Base-by-base conservation (phyloP, 2,113 vertebrate species). In the Rallus limicola region DNA sequence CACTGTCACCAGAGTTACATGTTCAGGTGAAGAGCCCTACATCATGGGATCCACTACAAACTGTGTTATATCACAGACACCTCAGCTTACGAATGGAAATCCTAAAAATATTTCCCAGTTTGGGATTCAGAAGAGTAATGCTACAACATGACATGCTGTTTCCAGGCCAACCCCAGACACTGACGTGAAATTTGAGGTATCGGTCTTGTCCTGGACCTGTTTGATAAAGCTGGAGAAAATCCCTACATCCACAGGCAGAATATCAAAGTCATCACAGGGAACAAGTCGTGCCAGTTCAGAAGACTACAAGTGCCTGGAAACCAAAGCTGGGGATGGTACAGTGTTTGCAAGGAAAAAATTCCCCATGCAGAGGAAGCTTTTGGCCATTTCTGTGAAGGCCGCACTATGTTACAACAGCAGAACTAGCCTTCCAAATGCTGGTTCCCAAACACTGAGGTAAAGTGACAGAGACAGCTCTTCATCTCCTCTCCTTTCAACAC, bases 201-300 rank as follows among this genome's bases (percentile, higher is more conserved):
- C 0, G 0, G 3, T 52, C 50, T 46, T 36, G 36, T 13, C 31
- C 7, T 17, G 42, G 23, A 38, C 4, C 55, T 48, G 0, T 42
- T 17, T 48, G 40, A 40, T 64, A 74, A 31, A 81, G 7, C 21
- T 58, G 50, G 13, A 6, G 29, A 3, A 74, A 77, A 83, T 14
- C 62, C 29, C 68, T 58, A 1, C 11, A 15, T 9, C 55, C 7
- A 1, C 3, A 53, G 26, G 16, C 13, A 38, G 23, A 34, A n/a
- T 38, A 18, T 11, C 33, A 26, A 29, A 36, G 34, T n/a, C 23
- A 56, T 29, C 55, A 5, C 23, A 16, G 23, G 29, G 29, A 42
- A 10, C 4, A 34, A 69, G 42, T 31, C 58, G 9, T 4, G 4
- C 14, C 55, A 3, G 16, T 33, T 67, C 69, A 77, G 68, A 50